Percentiles rank a stretch among this genome's conserved stretches.
Conservation (phyloP, 2,113 vertebrate genomes). For the Calonectris borealis region DNA sequence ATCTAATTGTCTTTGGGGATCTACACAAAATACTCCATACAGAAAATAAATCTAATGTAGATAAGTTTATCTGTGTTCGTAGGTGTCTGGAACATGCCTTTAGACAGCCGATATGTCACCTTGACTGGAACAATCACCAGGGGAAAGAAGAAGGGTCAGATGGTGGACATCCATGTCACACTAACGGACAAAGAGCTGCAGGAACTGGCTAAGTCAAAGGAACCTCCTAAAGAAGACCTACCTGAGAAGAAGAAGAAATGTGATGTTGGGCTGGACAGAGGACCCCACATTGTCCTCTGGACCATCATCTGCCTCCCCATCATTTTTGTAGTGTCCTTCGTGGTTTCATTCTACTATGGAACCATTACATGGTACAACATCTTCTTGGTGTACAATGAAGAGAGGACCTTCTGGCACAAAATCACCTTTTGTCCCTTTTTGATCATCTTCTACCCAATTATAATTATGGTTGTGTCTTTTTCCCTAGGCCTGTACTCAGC, state of each 20-base stretch:
- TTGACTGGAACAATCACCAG: slow-evolving; percentile 97
- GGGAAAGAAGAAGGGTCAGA: slow-evolving; percentile 97
- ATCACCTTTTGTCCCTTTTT: slow-evolving; percentile 94
- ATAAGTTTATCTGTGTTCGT: slow-evolving; percentile 29
- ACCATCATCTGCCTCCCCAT: slow-evolving; percentile 92
- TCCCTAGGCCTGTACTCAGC: slow-evolving; percentile 90
- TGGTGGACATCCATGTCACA: slow-evolving; percentile 97
- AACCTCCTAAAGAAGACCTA: slow-evolving; percentile 78
- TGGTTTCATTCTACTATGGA: slow-evolving; percentile 97
- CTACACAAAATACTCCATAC: not conserved
- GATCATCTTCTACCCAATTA: slow-evolving; percentile 94
- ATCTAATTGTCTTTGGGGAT: not conserved
- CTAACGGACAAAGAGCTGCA: slow-evolving; percentile 91
- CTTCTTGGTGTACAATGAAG: slow-evolving; percentile 98
- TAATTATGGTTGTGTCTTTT: slow-evolving; percentile 91
- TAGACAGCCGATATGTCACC: slow-evolving; percentile 94
- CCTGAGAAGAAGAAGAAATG: slow-evolving; percentile 76
- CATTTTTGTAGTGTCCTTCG: slow-evolving; percentile 91
- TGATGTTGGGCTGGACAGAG: slow-evolving; percentile 81
- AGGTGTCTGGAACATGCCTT: slow-evolving; percentile 85
- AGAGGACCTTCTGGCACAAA: slow-evolving; percentile 99
- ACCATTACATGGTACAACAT: slow-evolving; percentile 99
- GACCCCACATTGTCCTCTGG: slow-evolving; percentile 93
- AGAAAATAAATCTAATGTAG: not conserved
- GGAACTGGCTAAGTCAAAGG: slow-evolving; percentile 88